A percentile compares a stretch with the other conserved stretches of the same genome.
Conservation (phyloP, 2,113 vertebrate genomes). For the Myiozetetes cayanensis region DNA sequence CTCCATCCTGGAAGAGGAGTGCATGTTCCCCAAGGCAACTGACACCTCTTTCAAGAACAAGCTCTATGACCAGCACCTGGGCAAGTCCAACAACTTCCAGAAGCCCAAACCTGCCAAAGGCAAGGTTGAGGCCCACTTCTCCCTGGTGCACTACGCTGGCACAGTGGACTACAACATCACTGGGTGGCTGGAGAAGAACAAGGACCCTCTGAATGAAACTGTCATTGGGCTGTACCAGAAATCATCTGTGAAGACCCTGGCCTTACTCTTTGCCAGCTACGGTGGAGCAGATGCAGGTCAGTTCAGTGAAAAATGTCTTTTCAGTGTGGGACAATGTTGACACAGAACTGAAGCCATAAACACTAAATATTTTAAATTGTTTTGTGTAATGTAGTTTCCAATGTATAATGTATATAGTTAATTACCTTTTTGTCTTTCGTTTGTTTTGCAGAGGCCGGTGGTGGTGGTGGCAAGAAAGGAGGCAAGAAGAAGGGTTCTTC, state of each 20-base stretch:
- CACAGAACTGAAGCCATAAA: not conserved
- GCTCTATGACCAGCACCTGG: conserved; percentile 81
- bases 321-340: not conserved
- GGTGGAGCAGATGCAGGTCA: not conserved
- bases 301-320: not conserved
- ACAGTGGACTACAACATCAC: conserved; percentile 79
- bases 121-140: conserved; percentile 77
- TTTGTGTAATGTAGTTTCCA: no score
- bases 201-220: conserved; percentile 85
- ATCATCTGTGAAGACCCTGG: conserved; percentile 58
- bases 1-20: conserved; percentile 80
- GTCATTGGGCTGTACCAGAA: conserved; percentile 60
- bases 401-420: no score
- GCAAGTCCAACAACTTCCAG: not conserved
- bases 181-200: conserved; percentile 83
- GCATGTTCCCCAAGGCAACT: conserved; percentile 87
- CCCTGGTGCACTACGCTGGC: conserved; percentile 76
- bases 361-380: no score
- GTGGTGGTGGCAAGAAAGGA: no score
- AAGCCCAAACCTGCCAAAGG: conserved; percentile 76
- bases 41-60: conserved; percentile 87
- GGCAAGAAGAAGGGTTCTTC: no score
- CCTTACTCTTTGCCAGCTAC: conserved; percentile 72
- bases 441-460: no score
- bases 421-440: no score